phyloP scores from a whole-genome alignment of 2,113 vertebrate species.

The Trichomycterus rosablanca region DNA sequence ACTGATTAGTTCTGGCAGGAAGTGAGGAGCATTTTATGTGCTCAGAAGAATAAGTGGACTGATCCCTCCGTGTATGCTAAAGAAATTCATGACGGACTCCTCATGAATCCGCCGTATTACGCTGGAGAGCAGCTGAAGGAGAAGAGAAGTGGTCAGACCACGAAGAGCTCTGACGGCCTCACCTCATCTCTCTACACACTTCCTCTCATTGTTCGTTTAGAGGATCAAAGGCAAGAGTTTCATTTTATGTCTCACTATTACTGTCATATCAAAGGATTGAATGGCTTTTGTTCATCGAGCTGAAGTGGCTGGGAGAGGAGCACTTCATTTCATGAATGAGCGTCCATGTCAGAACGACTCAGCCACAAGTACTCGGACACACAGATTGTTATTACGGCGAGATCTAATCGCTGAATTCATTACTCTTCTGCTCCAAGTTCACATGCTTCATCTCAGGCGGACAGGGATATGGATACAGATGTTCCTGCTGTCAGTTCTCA shows the following conservation, averaged over 20 bases:
- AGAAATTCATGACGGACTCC: not conserved
- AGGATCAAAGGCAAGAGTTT: constrained; percentile 24
- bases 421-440: not conserved
- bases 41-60: too few species aligned
- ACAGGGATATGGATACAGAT: too few species aligned
- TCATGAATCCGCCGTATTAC: constrained; percentile 1
- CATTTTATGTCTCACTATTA: constrained; percentile 1
- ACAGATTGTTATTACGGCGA: not conserved
- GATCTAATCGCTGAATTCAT: constrained; percentile 6
- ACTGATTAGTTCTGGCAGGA: too few species aligned
- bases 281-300: constrained; percentile 18
- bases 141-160: not conserved
- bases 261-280: constrained; percentile 26
- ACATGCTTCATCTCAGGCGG: not conserved
- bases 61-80: not conserved
- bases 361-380: not conserved
- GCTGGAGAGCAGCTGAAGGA: not conserved
- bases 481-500: too few species aligned
- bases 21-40: too few species aligned
- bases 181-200: not conserved
- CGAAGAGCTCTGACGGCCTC: not conserved
- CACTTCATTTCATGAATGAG: not conserved
- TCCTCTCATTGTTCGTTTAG: not conserved
- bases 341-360: not conserved
- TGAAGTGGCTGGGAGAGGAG: not conserved